Conservation (phyloP, 2,797 vertebrate genomes). For the Pyrocephalus nanus region DNA sequence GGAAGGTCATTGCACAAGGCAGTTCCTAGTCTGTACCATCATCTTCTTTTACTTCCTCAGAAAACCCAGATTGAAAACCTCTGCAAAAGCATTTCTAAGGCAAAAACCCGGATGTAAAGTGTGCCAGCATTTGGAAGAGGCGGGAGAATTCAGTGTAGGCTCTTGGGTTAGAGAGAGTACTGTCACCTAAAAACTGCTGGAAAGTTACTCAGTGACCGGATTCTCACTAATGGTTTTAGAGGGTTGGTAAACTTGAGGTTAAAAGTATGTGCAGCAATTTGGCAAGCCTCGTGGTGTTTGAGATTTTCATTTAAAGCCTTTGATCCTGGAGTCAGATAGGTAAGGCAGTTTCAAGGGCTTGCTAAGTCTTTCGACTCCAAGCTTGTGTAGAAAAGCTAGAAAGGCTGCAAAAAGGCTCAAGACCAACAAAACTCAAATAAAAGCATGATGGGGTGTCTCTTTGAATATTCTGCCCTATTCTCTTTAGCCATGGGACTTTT, state of each 20-base stretch:
- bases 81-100: neutral
- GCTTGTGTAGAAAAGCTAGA: neutral
- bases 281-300: neutral
- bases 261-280: neutral
- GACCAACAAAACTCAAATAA: neutral
- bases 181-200: neutral
- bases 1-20: neutral
- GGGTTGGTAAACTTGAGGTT: neutral
- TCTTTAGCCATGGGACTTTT: neutral
- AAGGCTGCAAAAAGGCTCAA: neutral
- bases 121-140: neutral
- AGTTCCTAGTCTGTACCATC: neutral
- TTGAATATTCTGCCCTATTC: neutral
- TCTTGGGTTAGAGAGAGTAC: neutral
- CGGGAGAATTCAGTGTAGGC: neutral
- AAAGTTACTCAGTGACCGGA: neutral
- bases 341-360: neutral
- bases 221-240: neutral
- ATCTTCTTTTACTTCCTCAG: neutral
- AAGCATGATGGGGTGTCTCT: accelerated
- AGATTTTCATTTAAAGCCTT: neutral
- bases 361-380: neutral
- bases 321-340: neutral
- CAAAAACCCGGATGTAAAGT: accelerated
- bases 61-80: neutral